These are phyloP conservation scores for Phasia obesa DNA, from an alignment of 2,888 invertebrate species.

Conservation along the genomic window DNA sequence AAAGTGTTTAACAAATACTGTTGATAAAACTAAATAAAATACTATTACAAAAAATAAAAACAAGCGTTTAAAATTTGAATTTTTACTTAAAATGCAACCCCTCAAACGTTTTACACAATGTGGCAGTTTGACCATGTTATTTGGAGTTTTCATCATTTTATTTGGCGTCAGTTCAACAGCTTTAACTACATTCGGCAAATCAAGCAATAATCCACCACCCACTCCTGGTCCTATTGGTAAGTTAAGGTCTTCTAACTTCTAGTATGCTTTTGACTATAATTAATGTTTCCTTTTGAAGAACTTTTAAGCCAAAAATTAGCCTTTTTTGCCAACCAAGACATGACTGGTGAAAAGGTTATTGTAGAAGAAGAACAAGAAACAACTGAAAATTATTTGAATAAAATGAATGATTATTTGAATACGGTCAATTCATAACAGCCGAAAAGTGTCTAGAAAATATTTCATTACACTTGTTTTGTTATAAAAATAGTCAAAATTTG, in stretches of 20 bases:
- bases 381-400: too few species aligned
- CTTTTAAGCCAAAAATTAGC: neutral
- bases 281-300: constrained; percentile 6
- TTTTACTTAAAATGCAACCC: constrained; percentile 79
- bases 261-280: constrained; percentile 1
- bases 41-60: constrained; percentile 27
- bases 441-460: too few species aligned
- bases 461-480: too few species aligned
- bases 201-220: constrained; percentile 85
- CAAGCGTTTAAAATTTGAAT: constrained; percentile 15
- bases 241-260: constrained; percentile 71
- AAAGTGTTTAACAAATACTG: neutral
- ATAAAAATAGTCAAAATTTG: too few species aligned
- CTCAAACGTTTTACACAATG: constrained; percentile 82
- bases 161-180: constrained; percentile 85
- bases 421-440: too few species aligned
- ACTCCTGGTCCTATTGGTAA: constrained; percentile 85
- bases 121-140: constrained; percentile 82
- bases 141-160: constrained; percentile 81
- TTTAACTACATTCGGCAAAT: constrained; percentile 88
- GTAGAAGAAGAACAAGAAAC: too few species aligned
- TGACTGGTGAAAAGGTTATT: too few species aligned
- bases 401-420: too few species aligned
- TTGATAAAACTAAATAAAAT: constrained; percentile 7
- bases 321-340: too few species aligned